Base-by-base conservation (phyloP, 2,888 invertebrate species). In the Drosophila percnosoma region DNA sequence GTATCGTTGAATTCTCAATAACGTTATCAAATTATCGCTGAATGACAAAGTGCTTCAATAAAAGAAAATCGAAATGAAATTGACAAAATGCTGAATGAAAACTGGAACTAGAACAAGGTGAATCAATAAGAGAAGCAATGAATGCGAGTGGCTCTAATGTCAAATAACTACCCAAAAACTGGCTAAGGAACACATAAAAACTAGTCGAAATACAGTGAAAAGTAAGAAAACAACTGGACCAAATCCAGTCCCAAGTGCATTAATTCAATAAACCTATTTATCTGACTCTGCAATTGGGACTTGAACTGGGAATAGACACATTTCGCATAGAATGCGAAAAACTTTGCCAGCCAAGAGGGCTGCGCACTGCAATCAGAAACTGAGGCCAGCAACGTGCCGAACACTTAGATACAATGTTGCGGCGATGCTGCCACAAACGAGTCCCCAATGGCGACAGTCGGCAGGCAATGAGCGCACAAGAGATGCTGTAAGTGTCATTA, bases 211-310 rank as follows among this genome's bases (percentile, higher is more conserved):
- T 71, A 49, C 40, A 29, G 71, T 67, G 68, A 54, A 76, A 65
- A 36, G 45, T 33, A 58, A 15, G 15, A 15, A 62, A 45, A 6
- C 59, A 18, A 33, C 51, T 31, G 60, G 34, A 31, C 49, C 27
- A 34, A 42, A 29, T 36, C 34, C 34, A 66, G 55, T 53, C 74
- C 71, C 75, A 48, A 66, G 81, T 70, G 87, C 68, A 85, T 85
- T 85, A 85, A 87, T 85, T 85, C 85, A 85, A 87, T 85, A 85
- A 85, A 87, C 85, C 85, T 81, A 83, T 85, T 85, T 85, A 85
- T 87, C 71, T 78, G 79, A 63, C 53, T 72, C 72, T 64, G 59
- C 73, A 21, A 18, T 40, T 8, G 73, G 42, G 51, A 54, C 61
- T 65, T 68, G 63, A 51, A 57, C 61, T 62, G 61, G 55, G 78